Conservation (phyloP, 1,140 invertebrate genomes). For the Anthonomus grandis region DNA sequence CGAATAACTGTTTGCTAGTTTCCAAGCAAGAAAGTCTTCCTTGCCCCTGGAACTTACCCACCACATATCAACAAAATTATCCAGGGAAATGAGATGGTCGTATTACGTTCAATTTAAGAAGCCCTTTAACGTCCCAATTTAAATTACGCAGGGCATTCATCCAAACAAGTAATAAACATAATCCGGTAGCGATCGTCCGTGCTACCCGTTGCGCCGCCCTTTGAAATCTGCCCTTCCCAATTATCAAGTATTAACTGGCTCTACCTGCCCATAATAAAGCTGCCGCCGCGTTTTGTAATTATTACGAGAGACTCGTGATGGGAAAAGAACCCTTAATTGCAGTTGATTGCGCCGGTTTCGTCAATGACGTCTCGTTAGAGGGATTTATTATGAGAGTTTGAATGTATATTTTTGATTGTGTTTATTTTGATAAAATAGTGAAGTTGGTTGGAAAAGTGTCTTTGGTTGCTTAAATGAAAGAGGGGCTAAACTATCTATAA, state of each 20-base stretch:
- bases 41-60: not conserved
- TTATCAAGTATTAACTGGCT: constrained; percentile 17
- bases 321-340: constrained; percentile 12
- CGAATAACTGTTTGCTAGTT: not conserved
- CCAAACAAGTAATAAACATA: not conserved
- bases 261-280: constrained; percentile 15
- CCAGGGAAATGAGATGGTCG: no score
- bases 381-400: no score
- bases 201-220: not conserved
- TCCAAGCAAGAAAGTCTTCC: not conserved
- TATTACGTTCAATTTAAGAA: constrained; percentile 1
- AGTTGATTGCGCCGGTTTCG: constrained; percentile 27
- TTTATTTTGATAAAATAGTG: no score
- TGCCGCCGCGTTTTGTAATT: constrained; percentile 13
- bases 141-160: not conserved
- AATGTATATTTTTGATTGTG: no score
- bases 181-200: constrained; percentile 3
- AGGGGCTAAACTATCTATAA: no score
- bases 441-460: no score
- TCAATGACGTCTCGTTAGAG: no score
- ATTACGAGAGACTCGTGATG: constrained; percentile 12
- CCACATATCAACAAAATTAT: no score
- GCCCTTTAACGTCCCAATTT: constrained; percentile 13
- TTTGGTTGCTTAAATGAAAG: no score
- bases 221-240: constrained; percentile 11